Evolutionary conservation across 2,113 vertebrate species (phyloP).

Genomic region (Bufo gargarizans): DNA sequence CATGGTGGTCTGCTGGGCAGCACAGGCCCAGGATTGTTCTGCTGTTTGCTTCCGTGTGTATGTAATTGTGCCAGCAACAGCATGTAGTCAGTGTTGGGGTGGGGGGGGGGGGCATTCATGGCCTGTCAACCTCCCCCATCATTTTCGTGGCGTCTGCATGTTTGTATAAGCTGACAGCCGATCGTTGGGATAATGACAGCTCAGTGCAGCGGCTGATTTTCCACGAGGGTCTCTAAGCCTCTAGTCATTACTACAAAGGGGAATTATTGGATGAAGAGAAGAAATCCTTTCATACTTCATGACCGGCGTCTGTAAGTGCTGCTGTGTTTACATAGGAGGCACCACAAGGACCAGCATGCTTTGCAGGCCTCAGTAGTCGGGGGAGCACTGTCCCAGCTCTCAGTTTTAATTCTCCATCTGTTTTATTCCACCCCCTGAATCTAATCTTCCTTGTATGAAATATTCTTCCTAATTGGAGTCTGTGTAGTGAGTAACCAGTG

Average conservation of each 20-base stretch:
- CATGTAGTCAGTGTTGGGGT: neutral
- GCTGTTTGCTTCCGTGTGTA: neutral
- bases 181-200: conserved; percentile 11
- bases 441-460: neutral
- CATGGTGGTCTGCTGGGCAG: neutral
- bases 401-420: neutral
- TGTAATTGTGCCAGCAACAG: conserved; percentile 25
- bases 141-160: neutral
- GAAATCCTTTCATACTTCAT: conserved; percentile 12
- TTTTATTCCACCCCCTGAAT: neutral
- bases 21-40: conserved; percentile 47
- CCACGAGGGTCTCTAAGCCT: neutral
- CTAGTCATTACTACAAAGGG: conserved; percentile 1
- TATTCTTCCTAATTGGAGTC: conserved; percentile 12
- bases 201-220: neutral
- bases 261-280: conserved; percentile 32
- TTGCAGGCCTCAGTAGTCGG: neutral
- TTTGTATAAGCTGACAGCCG: conserved; percentile 8
- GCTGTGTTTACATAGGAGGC: neutral
- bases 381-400: neutral
- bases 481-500: neutral
- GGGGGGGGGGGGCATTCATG: neutral
- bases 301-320: neutral
- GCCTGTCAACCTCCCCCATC: neutral
- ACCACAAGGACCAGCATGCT: neutral